Percentiles rank a stretch among this genome's conserved stretches.
Conservation (phyloP, 2,113 vertebrate species). For the Megalops atlanticus region DNA sequence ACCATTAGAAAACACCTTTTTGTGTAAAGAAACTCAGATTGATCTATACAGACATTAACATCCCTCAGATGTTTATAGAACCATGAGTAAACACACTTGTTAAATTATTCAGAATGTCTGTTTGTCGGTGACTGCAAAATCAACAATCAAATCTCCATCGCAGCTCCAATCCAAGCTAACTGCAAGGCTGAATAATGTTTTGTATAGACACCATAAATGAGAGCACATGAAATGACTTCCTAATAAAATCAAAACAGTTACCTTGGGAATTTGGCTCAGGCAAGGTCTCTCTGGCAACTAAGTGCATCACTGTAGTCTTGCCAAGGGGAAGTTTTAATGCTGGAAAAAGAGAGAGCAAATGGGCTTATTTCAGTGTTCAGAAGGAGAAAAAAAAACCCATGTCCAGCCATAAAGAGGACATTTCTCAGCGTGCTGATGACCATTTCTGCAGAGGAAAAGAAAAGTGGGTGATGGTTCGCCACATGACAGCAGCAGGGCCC, state of each 20-base stretch:
- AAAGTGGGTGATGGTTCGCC: no score
- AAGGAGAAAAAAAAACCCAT: slow-evolving; percentile 11
- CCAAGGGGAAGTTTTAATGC: slow-evolving; percentile 97
- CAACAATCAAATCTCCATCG: background rate
- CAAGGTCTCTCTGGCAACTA: slow-evolving; percentile 98
- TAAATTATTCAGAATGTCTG: background rate
- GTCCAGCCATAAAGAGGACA: slow-evolving; percentile 5
- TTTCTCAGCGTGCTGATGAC: background rate
- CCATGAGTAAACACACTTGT: background rate
- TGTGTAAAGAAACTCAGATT: no score
- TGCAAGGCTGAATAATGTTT: background rate
- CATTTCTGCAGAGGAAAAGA: no score
- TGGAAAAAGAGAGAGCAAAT: slow-evolving; percentile 53
- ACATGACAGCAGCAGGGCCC: no score
- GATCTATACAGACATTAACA: no score
- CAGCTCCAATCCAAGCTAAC: background rate
- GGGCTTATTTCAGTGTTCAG: slow-evolving; percentile 21
- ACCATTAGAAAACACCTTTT: no score
- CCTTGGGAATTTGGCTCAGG: slow-evolving; percentile 99
- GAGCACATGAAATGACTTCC: slow-evolving; percentile 3
- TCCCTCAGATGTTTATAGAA: background rate
- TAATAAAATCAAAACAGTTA: slow-evolving; percentile 60
- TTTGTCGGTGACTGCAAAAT: background rate
- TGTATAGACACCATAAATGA: slow-evolving; percentile 3
- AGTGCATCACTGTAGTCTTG: slow-evolving; percentile 98